Percentiles rank a stretch among this genome's conserved stretches.
These are phyloP conservation scores for Imbricaverruca yamaguchii DNA, from an alignment of 2,888 invertebrate genomes.

Conservation along the genomic window DNA sequence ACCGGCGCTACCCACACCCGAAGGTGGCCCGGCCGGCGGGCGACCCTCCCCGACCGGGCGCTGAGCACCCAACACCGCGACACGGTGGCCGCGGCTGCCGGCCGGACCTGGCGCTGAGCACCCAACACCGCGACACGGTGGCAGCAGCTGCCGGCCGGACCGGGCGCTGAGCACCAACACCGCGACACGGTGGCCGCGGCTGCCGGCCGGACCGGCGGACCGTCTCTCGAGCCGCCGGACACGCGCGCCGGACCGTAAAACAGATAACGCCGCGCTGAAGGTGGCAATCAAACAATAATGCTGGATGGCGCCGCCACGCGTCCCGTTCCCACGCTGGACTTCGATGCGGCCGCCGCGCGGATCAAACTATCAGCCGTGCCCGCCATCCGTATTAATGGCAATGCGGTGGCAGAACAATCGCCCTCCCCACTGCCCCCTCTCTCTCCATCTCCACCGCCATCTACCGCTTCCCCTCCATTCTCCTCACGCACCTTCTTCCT, in stretches of 20 bases:
- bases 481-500: too few species aligned
- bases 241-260: neutral
- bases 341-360: neutral
- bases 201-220: neutral
- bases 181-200: too few species aligned
- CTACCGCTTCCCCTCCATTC: too few species aligned
- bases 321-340: slow-evolving; percentile 6
- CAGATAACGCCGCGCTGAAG: slow-evolving; percentile 8
- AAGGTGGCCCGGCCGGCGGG: too few species aligned
- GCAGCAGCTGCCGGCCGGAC: neutral
- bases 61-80: too few species aligned
- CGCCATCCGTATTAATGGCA: neutral
- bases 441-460: too few species aligned
- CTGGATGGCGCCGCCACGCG: neutral
- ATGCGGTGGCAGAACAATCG: neutral
- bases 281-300: slow-evolving; percentile 19
- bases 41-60: too few species aligned
- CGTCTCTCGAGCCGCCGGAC: neutral
- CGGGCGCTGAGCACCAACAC: too few species aligned
- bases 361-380: neutral
- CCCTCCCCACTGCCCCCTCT: neutral
- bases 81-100: too few species aligned
- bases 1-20: too few species aligned
- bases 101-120: too few species aligned
- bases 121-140: too few species aligned